A percentile compares a stretch with the other conserved stretches of the same genome.
These are phyloP conservation scores for Alexandromys fortis DNA, from an alignment of 2,113 vertebrate species.

Conservation along the genomic window DNA sequence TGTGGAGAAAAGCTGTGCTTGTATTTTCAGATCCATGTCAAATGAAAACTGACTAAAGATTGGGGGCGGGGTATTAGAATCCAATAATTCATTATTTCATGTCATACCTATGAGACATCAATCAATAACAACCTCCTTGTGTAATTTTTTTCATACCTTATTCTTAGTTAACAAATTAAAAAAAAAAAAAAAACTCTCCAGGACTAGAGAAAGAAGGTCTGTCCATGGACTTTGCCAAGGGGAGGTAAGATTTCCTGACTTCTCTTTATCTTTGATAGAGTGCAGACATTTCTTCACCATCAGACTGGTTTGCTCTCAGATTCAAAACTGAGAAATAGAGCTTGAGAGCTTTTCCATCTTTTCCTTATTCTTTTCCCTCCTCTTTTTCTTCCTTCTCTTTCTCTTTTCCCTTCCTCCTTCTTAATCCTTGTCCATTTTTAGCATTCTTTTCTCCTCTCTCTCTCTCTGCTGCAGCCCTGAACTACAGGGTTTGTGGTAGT, in stretches of 20 bases:
- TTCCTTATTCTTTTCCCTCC: background rate
- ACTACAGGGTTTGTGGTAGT: fast-evolving
- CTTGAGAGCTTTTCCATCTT: background rate
- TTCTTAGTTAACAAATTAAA: background rate
- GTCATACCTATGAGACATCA: fast-evolving
- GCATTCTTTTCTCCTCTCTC: background rate
- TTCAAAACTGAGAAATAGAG: background rate
- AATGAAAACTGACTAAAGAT: background rate
- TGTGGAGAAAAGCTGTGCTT: background rate
- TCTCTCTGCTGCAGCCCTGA: background rate
- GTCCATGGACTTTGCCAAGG: background rate
- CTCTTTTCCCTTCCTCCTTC: background rate
- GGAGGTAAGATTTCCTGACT: background rate
- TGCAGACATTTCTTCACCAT: background rate
- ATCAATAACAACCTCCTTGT: background rate
- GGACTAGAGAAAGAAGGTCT: background rate
- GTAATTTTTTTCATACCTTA: background rate
- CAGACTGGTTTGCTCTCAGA: background rate
- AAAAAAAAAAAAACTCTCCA: background rate
- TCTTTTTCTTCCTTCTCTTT: too few relatives aligned
- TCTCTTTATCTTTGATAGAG: background rate
- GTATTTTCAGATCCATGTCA: background rate
- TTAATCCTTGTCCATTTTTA: background rate
- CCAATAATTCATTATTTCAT: background rate
- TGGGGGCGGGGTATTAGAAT: background rate